Base-by-base conservation (phyloP, 2,113 vertebrate species). In the Alethe diademata region DNA sequence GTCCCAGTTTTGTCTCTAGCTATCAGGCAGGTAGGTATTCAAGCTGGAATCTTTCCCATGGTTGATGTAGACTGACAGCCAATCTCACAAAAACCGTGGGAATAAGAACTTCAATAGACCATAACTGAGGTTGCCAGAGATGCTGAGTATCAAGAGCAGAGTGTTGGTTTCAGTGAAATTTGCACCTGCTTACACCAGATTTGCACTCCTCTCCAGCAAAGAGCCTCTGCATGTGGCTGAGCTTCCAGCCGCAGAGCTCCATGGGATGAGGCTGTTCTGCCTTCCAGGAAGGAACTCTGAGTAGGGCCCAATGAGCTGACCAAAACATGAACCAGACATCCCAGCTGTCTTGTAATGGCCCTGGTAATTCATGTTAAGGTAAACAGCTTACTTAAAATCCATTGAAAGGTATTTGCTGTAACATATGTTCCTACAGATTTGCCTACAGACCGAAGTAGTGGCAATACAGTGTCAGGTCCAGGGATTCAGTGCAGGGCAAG, bases 161-260 rank as follows among this genome's bases (percentile, higher is more conserved):
- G 67, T 35, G 61, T 29, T 83, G 56, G n/a, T 80, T 93, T 78
- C 88, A 78, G 57, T 86, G 60, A 96, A 90, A 90, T 92, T 94
- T 83, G 76, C 90, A 92, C 88, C 57, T 95, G 79, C 78, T 96
- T 95, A 86, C 38, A 50, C 35, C 69, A 75, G 93, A 94, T 96
- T 96, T 93, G 47, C 90, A 86, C 92, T 64, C 86, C 42, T 66
- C 6, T 80, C n/a, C 75, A 74, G 88, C 57, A 79, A 60, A 58
- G 70, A 60, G 29, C 14, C 25, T 31, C 40, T 35, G 56, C 60
- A 71, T 62, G 56, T 5, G 45, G 35, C 81, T 66, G 54, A 94
- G 71, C 78, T 86, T 51, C 56, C 48, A 56, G 57, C 45, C 1
- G 0, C 67, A 83, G 58, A 64, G 78, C 81, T 78, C 70, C 2